phyloP scores from a whole-genome alignment of 2,888 invertebrate genomes.

The Colletes collaris region DNA sequence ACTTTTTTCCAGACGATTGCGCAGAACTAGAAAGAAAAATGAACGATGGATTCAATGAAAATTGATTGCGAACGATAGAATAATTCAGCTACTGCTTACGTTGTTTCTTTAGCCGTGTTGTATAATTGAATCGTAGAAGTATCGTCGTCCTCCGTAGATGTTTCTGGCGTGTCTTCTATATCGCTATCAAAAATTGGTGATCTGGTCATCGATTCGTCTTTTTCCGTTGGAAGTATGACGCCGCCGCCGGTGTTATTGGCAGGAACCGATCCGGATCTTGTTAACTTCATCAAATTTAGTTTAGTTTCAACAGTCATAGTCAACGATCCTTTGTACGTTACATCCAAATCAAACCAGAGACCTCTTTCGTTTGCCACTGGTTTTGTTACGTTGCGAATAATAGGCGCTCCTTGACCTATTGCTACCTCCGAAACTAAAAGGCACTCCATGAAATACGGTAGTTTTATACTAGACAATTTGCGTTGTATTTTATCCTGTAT shows the following conservation, averaged over 20 bases:
- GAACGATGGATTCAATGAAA: neutral
- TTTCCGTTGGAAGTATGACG: conserved; percentile 56
- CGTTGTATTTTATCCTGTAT: conserved; percentile 92
- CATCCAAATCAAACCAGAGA: conserved; percentile 93
- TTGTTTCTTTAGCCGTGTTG: conserved; percentile 49
- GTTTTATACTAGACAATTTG: conserved; percentile 93
- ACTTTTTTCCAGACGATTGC: conserved; percentile 86
- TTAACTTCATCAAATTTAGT: conserved; percentile 91
- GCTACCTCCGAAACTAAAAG: conserved; percentile 90
- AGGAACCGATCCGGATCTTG: conserved; percentile 74
- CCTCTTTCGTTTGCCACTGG: conserved; percentile 92
- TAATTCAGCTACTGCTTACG: conserved; percentile 54
- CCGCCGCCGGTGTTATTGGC: conserved; percentile 58
- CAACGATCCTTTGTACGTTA: conserved; percentile 91
- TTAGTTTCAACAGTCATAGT: conserved; percentile 94
- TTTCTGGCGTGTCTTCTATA: conserved; percentile 91
- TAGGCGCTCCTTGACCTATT: conserved; percentile 88
- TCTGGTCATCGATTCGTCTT: conserved; percentile 70
- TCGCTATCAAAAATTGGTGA: conserved; percentile 90
- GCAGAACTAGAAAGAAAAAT: conserved; percentile 71
- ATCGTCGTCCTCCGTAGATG: conserved; percentile 89
- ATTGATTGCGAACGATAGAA: too few relatives aligned
- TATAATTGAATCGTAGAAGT: conserved; percentile 72
- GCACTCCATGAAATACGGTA: conserved; percentile 95
- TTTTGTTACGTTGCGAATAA: conserved; percentile 86